phyloP scores from a whole-genome alignment of 30 jellyfish, hydroid and myxozoan species.

The Cassiopea andromeda region DNA sequence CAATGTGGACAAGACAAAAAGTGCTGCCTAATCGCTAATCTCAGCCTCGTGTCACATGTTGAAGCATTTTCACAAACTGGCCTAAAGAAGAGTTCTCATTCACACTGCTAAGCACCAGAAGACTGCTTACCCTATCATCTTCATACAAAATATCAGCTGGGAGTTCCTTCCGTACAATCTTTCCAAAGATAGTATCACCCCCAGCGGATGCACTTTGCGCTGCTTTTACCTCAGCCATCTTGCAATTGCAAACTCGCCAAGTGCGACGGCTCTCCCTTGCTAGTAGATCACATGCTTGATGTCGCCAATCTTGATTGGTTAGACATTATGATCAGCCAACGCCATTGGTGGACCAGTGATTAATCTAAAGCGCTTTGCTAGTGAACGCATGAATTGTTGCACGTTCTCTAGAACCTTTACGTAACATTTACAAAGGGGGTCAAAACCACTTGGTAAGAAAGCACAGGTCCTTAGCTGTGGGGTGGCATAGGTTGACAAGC shows the following conservation, averaged over 20 bases:
- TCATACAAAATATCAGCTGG: constrained; percentile 92
- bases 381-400: neutral
- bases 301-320: neutral
- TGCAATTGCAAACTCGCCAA: neutral
- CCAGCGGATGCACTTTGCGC: constrained; percentile 83
- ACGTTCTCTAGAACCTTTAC: neutral
- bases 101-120: neutral
- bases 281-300: neutral
- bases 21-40: neutral
- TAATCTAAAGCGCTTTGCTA: neutral
- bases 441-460: too few species aligned
- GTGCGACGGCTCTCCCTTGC: neutral
- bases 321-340: neutral
- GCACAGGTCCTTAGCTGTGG: too few species aligned
- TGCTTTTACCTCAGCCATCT: constrained; percentile 85
- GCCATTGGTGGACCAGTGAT: neutral
- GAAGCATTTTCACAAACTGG: neutral
- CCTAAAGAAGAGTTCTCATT: neutral
- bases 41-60: neutral
- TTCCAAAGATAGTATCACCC: constrained; percentile 88
- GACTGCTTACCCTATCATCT: constrained; percentile 84
- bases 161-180: constrained; percentile 86
- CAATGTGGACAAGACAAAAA: too few species aligned
- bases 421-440: too few species aligned
- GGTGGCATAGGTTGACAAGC: too few species aligned